Evolutionary conservation across 2,797 vertebrate genomes (phyloP).

Genomic region (Aeoliscus strigatus): DNA sequence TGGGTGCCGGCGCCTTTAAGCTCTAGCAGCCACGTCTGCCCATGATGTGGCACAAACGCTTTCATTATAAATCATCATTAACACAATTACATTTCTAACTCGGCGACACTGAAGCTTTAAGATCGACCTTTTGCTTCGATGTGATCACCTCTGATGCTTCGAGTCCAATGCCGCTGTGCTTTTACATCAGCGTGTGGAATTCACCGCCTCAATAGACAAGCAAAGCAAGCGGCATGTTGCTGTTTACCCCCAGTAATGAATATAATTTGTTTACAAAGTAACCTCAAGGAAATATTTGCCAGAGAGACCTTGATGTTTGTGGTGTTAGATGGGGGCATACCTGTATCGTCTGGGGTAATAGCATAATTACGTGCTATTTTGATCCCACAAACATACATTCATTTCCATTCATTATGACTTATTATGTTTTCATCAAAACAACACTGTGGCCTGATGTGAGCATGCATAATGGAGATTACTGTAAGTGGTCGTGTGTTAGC

Average conservation of each 20-base stretch:
- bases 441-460: constrained; percentile 68
- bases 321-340: constrained; percentile 66
- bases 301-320: constrained; percentile 65
- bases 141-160: too few species aligned
- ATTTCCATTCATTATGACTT: constrained; percentile 78
- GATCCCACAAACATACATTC: constrained; percentile 71
- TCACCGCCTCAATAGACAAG: constrained; percentile 14
- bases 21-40: constrained; percentile 51
- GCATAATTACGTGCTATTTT: constrained; percentile 79
- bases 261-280: constrained; percentile 73
- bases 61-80: constrained; percentile 59
- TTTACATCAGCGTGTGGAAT: constrained; percentile 21
- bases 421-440: constrained; percentile 74
- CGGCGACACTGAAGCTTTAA: too few species aligned
- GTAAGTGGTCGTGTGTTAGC: constrained; percentile 37
- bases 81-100: constrained; percentile 41
- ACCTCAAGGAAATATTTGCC: constrained; percentile 70
- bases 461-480: constrained; percentile 68
- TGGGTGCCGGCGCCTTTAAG: constrained; percentile 45
- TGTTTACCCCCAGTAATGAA: constrained; percentile 62
- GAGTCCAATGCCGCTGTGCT: constrained; percentile 8
- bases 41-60: constrained; percentile 38
- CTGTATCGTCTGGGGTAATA: constrained; percentile 71
- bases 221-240: constrained; percentile 23
- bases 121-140: too few species aligned